phyloP scores from a whole-genome alignment of 2,113 vertebrate genomes.

The Pteropus alecto region DNA sequence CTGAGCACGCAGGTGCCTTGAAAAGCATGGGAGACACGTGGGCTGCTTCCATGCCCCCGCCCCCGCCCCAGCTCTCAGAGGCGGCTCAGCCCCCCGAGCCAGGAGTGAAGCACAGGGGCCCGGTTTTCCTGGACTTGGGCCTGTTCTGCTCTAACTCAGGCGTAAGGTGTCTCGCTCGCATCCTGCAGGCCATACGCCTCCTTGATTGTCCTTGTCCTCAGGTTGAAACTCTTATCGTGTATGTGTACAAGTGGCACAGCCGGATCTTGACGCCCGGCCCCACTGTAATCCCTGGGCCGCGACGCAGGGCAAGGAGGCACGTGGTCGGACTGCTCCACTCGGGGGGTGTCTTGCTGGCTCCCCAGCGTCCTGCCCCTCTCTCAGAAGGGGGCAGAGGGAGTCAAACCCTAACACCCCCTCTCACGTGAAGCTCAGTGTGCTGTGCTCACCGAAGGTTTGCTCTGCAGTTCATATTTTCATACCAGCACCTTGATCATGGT shows the following conservation, averaged over 20 bases:
- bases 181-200: rapidly evolving
- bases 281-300: neutral
- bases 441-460: rapidly evolving
- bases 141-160: neutral
- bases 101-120: rapidly evolving
- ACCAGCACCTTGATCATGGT: rapidly evolving
- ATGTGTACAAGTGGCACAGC: rapidly evolving
- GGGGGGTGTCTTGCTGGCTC: neutral
- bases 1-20: no score
- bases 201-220: neutral
- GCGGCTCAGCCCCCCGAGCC: rapidly evolving
- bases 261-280: no score
- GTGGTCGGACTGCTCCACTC: no score
- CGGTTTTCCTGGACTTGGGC: neutral
- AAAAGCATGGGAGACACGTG: no score
- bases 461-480: neutral
- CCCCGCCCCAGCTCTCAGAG: neutral
- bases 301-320: rapidly evolving
- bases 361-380: no score
- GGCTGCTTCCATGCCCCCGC: no score
- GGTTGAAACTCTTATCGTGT: neutral
- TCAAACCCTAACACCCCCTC: no score
- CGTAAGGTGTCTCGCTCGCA: rapidly evolving
- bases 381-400: no score
- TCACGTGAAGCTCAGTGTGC: rapidly evolving